Conservation (phyloP, 2,888 invertebrate species). For the Gastracanthus pulcherrimus region DNA sequence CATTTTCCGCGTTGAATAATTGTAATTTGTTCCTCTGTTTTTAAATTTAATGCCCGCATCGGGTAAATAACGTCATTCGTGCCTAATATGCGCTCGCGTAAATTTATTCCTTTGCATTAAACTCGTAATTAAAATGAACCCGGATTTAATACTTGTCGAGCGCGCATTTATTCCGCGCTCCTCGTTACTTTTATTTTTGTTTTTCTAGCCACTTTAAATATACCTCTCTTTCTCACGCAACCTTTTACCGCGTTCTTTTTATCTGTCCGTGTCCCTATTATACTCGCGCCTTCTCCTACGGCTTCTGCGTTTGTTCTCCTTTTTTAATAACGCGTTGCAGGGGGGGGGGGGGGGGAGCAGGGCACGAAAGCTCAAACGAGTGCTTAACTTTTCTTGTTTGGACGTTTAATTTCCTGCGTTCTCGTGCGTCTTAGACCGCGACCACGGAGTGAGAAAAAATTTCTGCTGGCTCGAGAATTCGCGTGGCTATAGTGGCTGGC, state of each 20-base stretch:
- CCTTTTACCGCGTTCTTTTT: slow-evolving; percentile 17
- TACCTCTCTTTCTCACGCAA: neutral
- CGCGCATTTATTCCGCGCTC: neutral
- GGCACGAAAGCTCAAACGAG: slow-evolving; percentile 39
- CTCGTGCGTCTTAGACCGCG: slow-evolving; percentile 5
- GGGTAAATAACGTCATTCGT: slow-evolving; percentile 16
- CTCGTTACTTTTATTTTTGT: neutral
- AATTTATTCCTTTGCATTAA: slow-evolving; percentile 38
- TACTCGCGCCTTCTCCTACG: neutral
- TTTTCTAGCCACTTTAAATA: neutral
- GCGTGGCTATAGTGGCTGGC: too few relatives aligned
- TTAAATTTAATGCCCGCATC: slow-evolving; percentile 57
- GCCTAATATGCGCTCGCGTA: neutral
- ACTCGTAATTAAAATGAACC: slow-evolving; percentile 48
- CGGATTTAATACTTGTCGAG: slow-evolving; percentile 45
- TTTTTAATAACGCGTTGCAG: slow-evolving; percentile 17
- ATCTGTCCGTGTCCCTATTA: slow-evolving; percentile 9
- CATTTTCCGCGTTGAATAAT: slow-evolving; percentile 40
- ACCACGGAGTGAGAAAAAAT: neutral
- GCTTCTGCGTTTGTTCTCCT: too few relatives aligned
- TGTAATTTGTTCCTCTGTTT: slow-evolving; percentile 15
- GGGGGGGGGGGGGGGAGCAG: neutral
- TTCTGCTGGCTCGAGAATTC: neutral
- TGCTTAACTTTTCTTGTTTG: slow-evolving; percentile 51
- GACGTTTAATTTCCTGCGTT: slow-evolving; percentile 55